Evolutionary conservation across 2,888 invertebrate genomes (phyloP).

Genomic region (Nasonia oneida): DNA sequence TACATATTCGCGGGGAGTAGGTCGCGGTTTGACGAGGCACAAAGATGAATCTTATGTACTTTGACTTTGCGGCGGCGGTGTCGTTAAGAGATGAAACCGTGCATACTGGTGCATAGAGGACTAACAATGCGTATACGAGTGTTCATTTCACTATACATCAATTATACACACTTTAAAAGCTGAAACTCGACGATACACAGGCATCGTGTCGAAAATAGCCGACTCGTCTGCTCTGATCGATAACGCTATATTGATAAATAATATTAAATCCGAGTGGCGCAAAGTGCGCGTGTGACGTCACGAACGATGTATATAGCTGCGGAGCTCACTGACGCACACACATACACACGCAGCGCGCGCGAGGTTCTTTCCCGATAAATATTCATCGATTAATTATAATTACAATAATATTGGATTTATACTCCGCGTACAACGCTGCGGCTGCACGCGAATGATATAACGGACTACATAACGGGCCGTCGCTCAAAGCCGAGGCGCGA

Average conservation of each 20-base stretch:
- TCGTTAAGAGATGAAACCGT: not conserved
- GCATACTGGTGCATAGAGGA: not conserved
- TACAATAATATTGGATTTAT: not conserved
- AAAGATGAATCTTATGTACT: not conserved
- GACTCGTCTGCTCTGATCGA: not conserved
- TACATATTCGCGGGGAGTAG: not conserved
- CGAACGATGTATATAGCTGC: not conserved
- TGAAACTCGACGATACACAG: not conserved
- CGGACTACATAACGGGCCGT: not conserved
- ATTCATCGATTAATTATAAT: constrained; percentile 4
- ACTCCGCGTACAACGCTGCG: no score
- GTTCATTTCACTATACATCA: not conserved
- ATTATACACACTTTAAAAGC: not conserved
- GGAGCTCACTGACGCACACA: not conserved
- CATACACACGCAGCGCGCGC: not conserved
- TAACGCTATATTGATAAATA: not conserved
- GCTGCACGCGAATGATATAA: not conserved
- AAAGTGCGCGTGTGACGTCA: not conserved
- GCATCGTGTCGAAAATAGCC: not conserved
- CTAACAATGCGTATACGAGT: not conserved
- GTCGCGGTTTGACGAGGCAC: not conserved
- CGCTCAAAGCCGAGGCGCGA: not conserved
- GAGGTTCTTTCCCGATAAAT: not conserved
- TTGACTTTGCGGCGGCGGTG: not conserved
- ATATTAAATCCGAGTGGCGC: not conserved